These are phyloP conservation scores for Ganaspis brasiliensis DNA, from an alignment of 2,888 invertebrate genomes.

Conservation along the genomic window DNA sequence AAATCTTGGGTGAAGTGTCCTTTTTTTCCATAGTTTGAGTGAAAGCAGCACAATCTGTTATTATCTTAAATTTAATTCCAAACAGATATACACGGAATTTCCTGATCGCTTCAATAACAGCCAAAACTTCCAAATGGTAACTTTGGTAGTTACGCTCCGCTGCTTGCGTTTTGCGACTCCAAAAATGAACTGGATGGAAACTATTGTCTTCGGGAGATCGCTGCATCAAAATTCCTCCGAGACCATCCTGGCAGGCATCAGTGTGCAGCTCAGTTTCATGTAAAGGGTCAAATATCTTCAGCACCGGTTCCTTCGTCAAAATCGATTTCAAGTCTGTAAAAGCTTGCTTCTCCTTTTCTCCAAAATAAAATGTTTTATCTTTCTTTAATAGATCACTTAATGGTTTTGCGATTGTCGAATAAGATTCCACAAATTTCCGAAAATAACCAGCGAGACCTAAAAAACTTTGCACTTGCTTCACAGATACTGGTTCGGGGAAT, in stretches of 20 bases:
- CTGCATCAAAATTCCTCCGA: not conserved
- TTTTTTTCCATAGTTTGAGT: slow-evolving; percentile 11
- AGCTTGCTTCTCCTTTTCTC: slow-evolving; percentile 12
- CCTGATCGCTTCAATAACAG: slow-evolving; percentile 5
- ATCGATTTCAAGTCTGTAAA: slow-evolving; percentile 31
- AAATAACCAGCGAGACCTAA: slow-evolving; percentile 50
- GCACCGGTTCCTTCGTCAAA: no score
- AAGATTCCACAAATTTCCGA: slow-evolving; percentile 46
- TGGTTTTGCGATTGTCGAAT: slow-evolving; percentile 38
- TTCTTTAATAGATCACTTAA: slow-evolving; percentile 47
- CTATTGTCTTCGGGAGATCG: not conserved
- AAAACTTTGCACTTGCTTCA: slow-evolving; percentile 48
- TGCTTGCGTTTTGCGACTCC: not conserved
- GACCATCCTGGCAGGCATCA: not conserved
- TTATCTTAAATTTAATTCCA: slow-evolving; percentile 44
- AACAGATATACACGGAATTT: slow-evolving; percentile 14
- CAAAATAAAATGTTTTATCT: slow-evolving; percentile 24
- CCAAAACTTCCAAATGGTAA: slow-evolving; percentile 58
- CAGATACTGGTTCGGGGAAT: slow-evolving; percentile 39
- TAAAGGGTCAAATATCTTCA: no score
- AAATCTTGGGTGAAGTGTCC: not conserved
- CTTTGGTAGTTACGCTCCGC: slow-evolving; percentile 47
- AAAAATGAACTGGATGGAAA: not conserved
- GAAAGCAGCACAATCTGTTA: slow-evolving; percentile 45
- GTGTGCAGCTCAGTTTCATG: slow-evolving; percentile 4